Conservation (phyloP, 64 coral and sea anemone genomes). For the Montipora capricornis region DNA sequence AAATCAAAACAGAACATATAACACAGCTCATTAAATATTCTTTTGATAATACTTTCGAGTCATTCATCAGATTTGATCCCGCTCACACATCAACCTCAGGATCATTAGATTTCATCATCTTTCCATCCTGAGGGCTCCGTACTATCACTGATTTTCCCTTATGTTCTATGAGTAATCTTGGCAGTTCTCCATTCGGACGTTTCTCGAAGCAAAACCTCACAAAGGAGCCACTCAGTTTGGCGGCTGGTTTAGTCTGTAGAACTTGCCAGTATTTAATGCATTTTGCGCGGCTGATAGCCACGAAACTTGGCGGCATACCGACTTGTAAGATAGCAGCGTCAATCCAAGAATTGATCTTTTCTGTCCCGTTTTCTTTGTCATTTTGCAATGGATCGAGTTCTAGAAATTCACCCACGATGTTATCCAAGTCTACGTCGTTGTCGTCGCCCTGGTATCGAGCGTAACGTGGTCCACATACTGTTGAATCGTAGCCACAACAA, state of each 20-base stretch:
- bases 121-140: slow-evolving; percentile 57
- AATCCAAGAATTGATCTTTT: slow-evolving; percentile 92
- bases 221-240: slow-evolving; percentile 90
- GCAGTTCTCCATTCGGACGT: slow-evolving; percentile 88
- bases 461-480: slow-evolving; percentile 72
- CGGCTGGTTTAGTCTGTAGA: slow-evolving; percentile 78
- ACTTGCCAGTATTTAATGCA: slow-evolving; percentile 97
- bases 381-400: slow-evolving; percentile 92
- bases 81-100: slow-evolving; percentile 65
- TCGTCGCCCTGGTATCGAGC: slow-evolving; percentile 83
- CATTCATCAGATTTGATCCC: background rate
- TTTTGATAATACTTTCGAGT: slow-evolving; percentile 27
- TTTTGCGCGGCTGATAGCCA: slow-evolving; percentile 85
- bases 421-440: slow-evolving; percentile 83
- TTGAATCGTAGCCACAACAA: slow-evolving; percentile 59
- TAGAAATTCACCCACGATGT: slow-evolving; percentile 83
- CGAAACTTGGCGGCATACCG: slow-evolving; percentile 77
- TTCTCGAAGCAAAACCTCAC: slow-evolving; percentile 91
- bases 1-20: background rate
- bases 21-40: slow-evolving; percentile 56
- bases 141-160: slow-evolving; percentile 93
- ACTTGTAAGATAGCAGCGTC: slow-evolving; percentile 69
- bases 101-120: slow-evolving; percentile 11
- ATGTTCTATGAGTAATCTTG: slow-evolving; percentile 89
- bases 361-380: slow-evolving; percentile 73